Percentiles rank a stretch among this genome's conserved stretches.
Conservation (phyloP, 2,888 invertebrate species). For the Acronicta leporina region DNA sequence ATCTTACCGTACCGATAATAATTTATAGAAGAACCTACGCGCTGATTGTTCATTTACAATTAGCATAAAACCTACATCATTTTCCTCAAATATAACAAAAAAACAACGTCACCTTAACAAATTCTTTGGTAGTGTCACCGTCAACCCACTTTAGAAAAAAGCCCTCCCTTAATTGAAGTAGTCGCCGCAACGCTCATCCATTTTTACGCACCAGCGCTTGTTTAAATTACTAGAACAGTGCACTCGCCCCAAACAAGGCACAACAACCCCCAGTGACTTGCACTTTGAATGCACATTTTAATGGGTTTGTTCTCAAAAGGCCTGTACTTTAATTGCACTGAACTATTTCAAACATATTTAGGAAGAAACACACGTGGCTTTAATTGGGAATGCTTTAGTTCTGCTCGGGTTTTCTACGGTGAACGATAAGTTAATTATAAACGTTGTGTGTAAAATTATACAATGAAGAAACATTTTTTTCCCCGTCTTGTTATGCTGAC, state of each 20-base stretch:
- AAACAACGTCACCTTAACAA: constrained; percentile 10
- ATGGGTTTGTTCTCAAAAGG: constrained; percentile 74
- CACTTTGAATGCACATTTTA: constrained; percentile 85
- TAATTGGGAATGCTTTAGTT: constrained; percentile 35
- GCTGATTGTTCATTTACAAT: not conserved
- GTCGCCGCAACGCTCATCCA: constrained; percentile 68
- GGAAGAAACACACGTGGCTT: constrained; percentile 44
- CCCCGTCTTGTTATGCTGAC: no score
- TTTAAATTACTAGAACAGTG: constrained; percentile 79
- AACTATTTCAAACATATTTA: constrained; percentile 61
- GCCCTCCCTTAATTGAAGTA: constrained; percentile 69
- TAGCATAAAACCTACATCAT: not conserved
- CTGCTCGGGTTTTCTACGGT: constrained; percentile 4
- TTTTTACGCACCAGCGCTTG: constrained; percentile 80
- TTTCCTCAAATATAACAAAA: not conserved
- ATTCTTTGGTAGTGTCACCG: constrained; percentile 37
- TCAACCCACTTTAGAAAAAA: constrained; percentile 52
- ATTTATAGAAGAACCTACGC: no score
- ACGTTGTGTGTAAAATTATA: not conserved
- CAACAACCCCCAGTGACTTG: constrained; percentile 79
- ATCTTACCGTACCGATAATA: no score
- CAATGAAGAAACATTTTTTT: no score
- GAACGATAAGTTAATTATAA: constrained; percentile 1
- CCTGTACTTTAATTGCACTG: constrained; percentile 68
- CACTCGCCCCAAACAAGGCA: constrained; percentile 66